Conservation (phyloP, 1,140 invertebrate genomes). For the Gonatopus flavifemur region DNA sequence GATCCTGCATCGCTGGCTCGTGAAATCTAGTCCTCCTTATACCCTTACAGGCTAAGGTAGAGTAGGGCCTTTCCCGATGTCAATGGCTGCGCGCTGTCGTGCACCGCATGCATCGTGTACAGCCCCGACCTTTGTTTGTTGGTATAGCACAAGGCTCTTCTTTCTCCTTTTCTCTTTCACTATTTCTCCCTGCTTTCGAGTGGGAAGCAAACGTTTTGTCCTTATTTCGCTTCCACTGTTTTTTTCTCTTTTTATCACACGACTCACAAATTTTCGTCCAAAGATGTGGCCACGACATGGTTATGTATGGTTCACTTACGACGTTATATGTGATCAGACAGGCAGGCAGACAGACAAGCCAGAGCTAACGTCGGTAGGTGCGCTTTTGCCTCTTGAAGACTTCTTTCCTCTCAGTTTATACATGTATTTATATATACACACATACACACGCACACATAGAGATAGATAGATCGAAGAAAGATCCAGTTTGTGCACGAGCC, state of each 20-base stretch:
- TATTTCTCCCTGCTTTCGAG: constrained; percentile 2
- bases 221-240: neutral
- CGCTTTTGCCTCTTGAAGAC: constrained; percentile 25
- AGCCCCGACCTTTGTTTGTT: constrained; percentile 54
- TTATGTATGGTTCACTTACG: constrained; percentile 45
- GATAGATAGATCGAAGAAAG: constrained; percentile 13
- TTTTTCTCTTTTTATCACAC: neutral
- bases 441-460: too few species aligned
- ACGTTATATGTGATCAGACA: constrained; percentile 28
- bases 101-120: constrained; percentile 35
- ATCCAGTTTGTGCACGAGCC: constrained; percentile 53
- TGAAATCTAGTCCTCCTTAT: constrained; percentile 60
- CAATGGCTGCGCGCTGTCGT: constrained; percentile 46
- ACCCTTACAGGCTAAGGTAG: too few species aligned
- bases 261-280: constrained; percentile 18
- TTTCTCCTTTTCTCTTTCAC: constrained; percentile 12
- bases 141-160: constrained; percentile 26
- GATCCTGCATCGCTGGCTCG: constrained; percentile 54
- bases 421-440: neutral
- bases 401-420: constrained; percentile 21
- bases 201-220: too few species aligned
- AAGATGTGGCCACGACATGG: constrained; percentile 30
- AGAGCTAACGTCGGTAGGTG: constrained; percentile 16
- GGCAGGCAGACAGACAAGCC: constrained; percentile 2
- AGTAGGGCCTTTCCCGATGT: constrained; percentile 42